A percentile compares a stretch with the other conserved stretches of the same genome.
phyloP scores from a whole-genome alignment of 92 coral and sea anemone genomes.

The Porites cylindrica region DNA sequence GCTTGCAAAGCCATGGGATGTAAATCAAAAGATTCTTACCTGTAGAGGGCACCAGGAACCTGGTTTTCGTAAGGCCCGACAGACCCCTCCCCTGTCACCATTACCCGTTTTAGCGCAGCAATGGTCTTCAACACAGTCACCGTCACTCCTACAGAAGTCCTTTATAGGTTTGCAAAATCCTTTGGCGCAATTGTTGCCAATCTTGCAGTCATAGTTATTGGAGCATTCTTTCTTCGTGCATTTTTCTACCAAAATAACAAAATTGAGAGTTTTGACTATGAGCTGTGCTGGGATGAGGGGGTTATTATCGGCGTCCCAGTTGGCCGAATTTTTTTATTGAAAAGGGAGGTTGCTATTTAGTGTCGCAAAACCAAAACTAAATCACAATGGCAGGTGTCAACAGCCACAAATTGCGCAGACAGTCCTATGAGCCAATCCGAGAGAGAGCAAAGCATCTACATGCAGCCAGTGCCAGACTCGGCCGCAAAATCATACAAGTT shows the following conservation, averaged over 20 bases:
- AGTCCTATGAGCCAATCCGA: no score
- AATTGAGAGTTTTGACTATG: background rate
- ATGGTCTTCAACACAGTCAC: background rate
- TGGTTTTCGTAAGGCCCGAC: background rate
- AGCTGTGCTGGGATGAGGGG: background rate
- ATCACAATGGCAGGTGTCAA: no score
- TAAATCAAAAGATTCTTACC: background rate
- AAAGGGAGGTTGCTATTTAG: no score
- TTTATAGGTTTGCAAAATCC: background rate
- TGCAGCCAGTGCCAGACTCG: no score
- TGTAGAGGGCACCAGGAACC: slow-evolving; percentile 1
- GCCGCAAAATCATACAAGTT: no score
- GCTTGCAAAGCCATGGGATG: background rate
- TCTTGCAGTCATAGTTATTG: background rate
- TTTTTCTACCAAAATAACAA: background rate
- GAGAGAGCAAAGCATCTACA: no score
- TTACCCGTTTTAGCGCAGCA: slow-evolving; percentile 7
- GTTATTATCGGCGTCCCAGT: no score
- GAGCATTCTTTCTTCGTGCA: background rate
- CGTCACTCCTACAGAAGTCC: background rate
- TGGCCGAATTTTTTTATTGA: no score
- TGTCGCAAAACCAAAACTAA: no score
- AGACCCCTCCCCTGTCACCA: background rate
- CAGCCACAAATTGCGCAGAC: no score
- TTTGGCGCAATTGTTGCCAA: background rate